Evolutionary conservation across 2,888 invertebrate genomes (phyloP), one percentile per base, ranked within the genome.

Genomic region (Muschampia plurimacula): DNA sequence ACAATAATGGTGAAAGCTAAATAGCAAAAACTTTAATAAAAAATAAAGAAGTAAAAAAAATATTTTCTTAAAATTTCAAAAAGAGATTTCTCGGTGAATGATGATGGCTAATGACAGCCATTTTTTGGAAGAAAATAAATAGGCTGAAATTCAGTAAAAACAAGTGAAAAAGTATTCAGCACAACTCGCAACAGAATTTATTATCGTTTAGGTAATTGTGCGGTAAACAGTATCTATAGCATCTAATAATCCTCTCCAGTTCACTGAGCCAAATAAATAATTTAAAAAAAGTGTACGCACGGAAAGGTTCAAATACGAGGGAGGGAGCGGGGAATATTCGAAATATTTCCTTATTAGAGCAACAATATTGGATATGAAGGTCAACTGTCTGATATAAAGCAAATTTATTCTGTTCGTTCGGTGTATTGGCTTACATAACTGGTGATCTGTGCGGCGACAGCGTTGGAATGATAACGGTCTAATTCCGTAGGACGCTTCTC

Each of bases 381-480:
- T 93, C 93, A 92, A 88, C 89, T 85, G 89, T 86, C 83, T 87
- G 86, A 84, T 89, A 92, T 92, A 92, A 91, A 91, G 90, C 87
- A 91, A 93, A 93, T 93, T 93, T 93, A 93, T 94, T 92, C 93
- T 89, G 90, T 91, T 91, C 84, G 83, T 83, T 85, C 88, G 81
- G 89, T 91, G 91, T 93, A 94, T 93, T 93, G 93, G 91, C 90
- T 89, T 90, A 89, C 90, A 90, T 91, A 90, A 89, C 90, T 89
- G 90, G 91, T 90, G 93, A 93, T 93, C 92, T 90, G 83, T 79
- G 85, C 84, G 84, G 86, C 90, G 93, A 92, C 93, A 90, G 87
- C 86, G 86, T 83, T 80, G 89, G 92, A 93, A 93, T 93, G 92
- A 93, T 93, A 93, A 93, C 92, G 89, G 90, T 91, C 92, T 92